Percentiles rank a stretch among this genome's conserved stretches.
Evolutionary conservation across 2,113 vertebrate species (phyloP).

Genomic region (Thalassoma bifasciatum): DNA sequence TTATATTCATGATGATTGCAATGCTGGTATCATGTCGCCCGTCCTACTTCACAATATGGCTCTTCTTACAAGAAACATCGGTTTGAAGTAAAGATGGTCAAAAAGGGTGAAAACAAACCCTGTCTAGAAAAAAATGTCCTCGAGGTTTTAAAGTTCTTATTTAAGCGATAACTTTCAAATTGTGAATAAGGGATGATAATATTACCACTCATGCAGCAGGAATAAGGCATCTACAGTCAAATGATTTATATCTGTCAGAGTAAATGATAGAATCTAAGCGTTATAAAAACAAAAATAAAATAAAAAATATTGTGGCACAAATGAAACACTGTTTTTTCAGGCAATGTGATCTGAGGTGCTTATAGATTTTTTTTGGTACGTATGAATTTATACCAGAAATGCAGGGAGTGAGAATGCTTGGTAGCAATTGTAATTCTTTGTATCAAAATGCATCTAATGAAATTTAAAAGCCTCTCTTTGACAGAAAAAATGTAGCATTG

Average conservation of each 20-base stretch:
- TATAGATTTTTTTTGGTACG: too few relatives aligned
- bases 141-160: neutral
- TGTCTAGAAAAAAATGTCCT: neutral
- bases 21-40: constrained; percentile 31
- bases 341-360: too few relatives aligned
- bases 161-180: neutral
- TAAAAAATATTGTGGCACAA: neutral
- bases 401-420: too few relatives aligned
- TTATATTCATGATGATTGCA: constrained; percentile 56
- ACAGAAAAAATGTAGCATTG: too few relatives aligned
- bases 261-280: too few relatives aligned
- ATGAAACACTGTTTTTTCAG: neutral
- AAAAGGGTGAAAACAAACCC: constrained; percentile 5
- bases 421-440: too few relatives aligned
- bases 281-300: too few relatives aligned
- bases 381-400: too few relatives aligned
- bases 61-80: neutral
- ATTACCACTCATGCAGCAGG: neutral
- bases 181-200: neutral
- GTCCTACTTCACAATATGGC: constrained; percentile 1
- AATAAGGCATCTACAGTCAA: neutral
- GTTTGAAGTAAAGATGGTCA: constrained; percentile 17
- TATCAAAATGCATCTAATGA: too few relatives aligned
- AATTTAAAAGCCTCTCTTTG: too few relatives aligned
- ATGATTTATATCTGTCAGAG: neutral